Evolutionary conservation across 2,797 vertebrate genomes (phyloP).

Genomic region (Phoebastria nigripes): DNA sequence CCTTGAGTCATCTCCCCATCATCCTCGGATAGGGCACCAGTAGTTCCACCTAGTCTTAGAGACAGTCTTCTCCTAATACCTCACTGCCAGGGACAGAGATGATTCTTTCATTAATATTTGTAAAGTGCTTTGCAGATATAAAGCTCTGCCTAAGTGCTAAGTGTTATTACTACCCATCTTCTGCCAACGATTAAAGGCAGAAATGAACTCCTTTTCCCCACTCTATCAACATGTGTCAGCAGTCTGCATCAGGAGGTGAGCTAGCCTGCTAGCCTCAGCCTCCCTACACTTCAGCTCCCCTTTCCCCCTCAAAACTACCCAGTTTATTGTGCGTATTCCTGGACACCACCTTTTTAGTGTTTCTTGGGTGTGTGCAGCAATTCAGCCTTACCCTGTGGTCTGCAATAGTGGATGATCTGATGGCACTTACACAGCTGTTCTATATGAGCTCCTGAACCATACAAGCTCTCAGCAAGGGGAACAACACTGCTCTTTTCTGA

Average conservation of each 20-base stretch:
- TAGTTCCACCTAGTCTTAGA: not conserved
- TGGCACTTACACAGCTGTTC: not conserved
- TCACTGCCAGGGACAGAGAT: not conserved
- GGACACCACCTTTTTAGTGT: not conserved
- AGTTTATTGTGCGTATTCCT: not conserved
- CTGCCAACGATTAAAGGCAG: not conserved
- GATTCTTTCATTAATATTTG: not conserved
- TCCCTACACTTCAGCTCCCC: not conserved
- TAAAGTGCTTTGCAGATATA: constrained; percentile 59
- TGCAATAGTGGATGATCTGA: not conserved
- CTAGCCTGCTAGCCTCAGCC: not conserved
- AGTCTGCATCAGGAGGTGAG: not conserved
- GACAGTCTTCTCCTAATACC: not conserved
- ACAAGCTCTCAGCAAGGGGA: not conserved
- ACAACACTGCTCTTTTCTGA: not conserved
- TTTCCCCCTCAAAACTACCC: not conserved
- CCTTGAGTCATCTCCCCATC: not conserved
- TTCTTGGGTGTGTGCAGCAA: not conserved
- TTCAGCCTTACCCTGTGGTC: not conserved
- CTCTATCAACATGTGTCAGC: not conserved
- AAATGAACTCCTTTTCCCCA: not conserved
- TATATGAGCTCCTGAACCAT: not conserved
- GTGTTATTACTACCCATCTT: not conserved
- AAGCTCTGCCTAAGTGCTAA: constrained; percentile 60
- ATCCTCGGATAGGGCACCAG: not conserved